Base-by-base conservation (phyloP, 2,797 vertebrate genomes). In the Lutjanus campechanus region DNA sequence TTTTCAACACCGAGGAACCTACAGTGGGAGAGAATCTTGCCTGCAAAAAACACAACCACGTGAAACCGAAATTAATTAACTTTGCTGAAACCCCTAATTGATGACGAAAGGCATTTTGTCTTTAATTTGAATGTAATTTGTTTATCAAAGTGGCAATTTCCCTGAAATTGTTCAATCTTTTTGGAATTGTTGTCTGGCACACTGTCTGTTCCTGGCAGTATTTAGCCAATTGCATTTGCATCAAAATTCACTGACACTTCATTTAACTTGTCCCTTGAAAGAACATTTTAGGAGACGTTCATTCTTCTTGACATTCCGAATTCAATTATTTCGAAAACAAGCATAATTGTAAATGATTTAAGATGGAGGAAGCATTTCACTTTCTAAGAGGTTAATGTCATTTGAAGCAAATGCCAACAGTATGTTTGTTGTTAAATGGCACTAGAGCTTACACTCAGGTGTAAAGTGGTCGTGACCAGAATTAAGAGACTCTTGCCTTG, bases 211-310 rank as follows among this genome's bases (percentile, higher is more conserved):
- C 91, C 79, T 92, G 93, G 91, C 90, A 90, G 95, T 78, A 87
- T 88, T 78, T 82, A 90, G 94, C 92, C 94, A 96, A 96, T 81
- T 95, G 85, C 89, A 94, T 92, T 95, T 92, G 85, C 86, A 95
- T 95, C 84, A 93, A 95, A 96, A 81, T 93, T 89, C 88, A 94
- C 89, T 88, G 93, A 93, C 86, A 95, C 86, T 83, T 95, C 89
- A 95, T 96, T 96, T 95, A 95, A 95, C 89, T 90, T 93, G 94
- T 93, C 86, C 89, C 83, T 93, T 55, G 89, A 95, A 95, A 90
- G 92, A 90, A 93, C 95, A 79, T 80, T 95, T 94, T 90, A 94
- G 90, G 88, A 96, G 94, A 90, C 80, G 68, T 93, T 88, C 84
- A 95, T 94, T 95, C 72, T 82, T 79, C 70, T 65, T 83, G 90